A percentile compares a stretch with the other conserved stretches of the same genome.
Conservation (phyloP, 2,888 invertebrate genomes). For the Julus scanicus region DNA sequence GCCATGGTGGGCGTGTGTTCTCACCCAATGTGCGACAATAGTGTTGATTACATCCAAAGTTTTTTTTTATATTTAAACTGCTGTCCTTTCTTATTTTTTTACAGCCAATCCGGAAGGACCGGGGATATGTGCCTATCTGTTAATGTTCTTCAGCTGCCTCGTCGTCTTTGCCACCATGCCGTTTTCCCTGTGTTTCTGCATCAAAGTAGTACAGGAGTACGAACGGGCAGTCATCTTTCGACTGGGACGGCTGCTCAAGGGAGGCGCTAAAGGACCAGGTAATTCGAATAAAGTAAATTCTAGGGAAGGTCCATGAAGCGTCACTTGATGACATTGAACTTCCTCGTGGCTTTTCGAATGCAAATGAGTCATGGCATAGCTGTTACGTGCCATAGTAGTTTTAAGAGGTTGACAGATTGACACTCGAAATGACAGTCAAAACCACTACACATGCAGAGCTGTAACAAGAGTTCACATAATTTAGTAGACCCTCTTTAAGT, state of each 20-base stretch:
- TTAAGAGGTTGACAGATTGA: not conserved
- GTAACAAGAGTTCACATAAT: too few species aligned
- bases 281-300: constrained; percentile 61
- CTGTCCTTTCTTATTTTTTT: too few species aligned
- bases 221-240: constrained; percentile 96
- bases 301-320: not conserved
- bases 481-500: not conserved
- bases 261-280: constrained; percentile 95
- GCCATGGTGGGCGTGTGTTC: too few species aligned
- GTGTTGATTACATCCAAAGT: too few species aligned
- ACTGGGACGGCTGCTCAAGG: constrained; percentile 85
- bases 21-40: too few species aligned
- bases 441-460: too few species aligned
- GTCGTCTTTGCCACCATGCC: constrained; percentile 82
- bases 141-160: constrained; percentile 77
- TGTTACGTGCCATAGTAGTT: not conserved
- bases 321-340: too few species aligned
- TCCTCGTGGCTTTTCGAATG: too few species aligned
- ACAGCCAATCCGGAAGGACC: constrained; percentile 68
- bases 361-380: too few species aligned
- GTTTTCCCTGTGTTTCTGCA: constrained; percentile 84
- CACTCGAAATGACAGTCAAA: too few species aligned
- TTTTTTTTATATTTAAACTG: too few species aligned
- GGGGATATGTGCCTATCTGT: constrained; percentile 79
- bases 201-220: constrained; percentile 95